Evolutionary conservation across 2,888 invertebrate genomes (phyloP), one percentile per base, ranked within the genome.

Genomic region (Melinopterus prodromus): DNA sequence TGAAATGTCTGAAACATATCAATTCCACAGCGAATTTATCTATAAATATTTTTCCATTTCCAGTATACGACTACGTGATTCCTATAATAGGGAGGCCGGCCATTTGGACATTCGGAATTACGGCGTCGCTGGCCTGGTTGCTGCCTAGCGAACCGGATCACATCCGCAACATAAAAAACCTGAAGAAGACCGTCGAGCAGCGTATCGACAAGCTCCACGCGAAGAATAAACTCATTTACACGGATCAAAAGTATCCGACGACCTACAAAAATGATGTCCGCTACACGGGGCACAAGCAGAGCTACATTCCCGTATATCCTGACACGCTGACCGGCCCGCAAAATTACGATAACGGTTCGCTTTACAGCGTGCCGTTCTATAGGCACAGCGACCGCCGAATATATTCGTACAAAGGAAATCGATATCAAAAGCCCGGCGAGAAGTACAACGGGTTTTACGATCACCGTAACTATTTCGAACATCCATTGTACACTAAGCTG

Each of bases 111-210:
- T 90, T 93, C 85, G 95, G 96, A 0, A 91, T 93, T 77, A 96
- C 95, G 0, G 94, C 94, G 0, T 95, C 95, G 0, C 88, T 95
- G 84, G 95, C 96, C 1, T 96, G 93, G 92, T 93, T 95, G 85
- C 87, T 96, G 70, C 96, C 96, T 0, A 92, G 93, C 81, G 90
- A 86, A 36, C 79, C 79, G 2, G 79, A 79, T 37, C 72, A 79
- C 36, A 37, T 79, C 71, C 38, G 71, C 16, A 15, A 77, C 12
- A 69, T 69, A 69, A 77, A 69, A 38, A 70, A 69, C 14, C 16
- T 70, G 26, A n/a, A 36, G 36, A 77, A 79, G 16, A 69, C 69
- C 35, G 35, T 36, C 0, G 77, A 79, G 36, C 36, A 77, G 69
- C 71, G 79, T 15, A 72, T 77, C 6, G 77, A 79, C 14, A 77